Conservation (phyloP, 2,797 vertebrate species). For the Orestias chungarensis region DNA sequence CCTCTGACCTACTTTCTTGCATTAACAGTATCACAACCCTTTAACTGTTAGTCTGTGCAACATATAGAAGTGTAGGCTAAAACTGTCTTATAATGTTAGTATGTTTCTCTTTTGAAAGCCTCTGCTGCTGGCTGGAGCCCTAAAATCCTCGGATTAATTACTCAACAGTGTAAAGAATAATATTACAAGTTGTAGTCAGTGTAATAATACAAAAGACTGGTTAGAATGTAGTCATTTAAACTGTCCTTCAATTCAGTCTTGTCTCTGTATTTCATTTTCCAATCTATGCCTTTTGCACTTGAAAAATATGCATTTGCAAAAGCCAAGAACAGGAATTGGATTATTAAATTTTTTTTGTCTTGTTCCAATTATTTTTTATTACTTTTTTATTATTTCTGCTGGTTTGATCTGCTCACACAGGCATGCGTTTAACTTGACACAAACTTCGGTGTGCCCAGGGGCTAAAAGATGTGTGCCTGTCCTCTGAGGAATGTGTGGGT, state of each 20-base stretch:
- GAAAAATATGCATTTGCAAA: conserved; percentile 18
- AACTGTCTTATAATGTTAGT: conserved; percentile 40
- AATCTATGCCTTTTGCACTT: background rate
- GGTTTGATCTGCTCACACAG: conserved; percentile 42
- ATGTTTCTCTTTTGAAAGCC: conserved; percentile 49
- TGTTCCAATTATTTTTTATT: background rate
- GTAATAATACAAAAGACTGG: conserved; percentile 15
- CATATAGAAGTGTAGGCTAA: conserved; percentile 38
- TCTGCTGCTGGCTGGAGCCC: conserved; percentile 68
- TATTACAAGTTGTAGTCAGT: conserved; percentile 32
- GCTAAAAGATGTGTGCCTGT: conserved; percentile 71
- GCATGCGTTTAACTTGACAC: conserved; percentile 35
- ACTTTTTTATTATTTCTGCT: no score
- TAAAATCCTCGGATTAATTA: conserved; percentile 76
- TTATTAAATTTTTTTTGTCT: background rate
- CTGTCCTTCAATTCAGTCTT: conserved; percentile 17
- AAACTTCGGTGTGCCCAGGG: conserved; percentile 47
- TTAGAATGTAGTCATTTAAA: conserved; percentile 30
- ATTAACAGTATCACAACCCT: conserved; percentile 31
- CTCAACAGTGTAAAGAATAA: conserved; percentile 73
- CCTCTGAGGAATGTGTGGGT: conserved; percentile 77
- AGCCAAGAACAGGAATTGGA: conserved; percentile 40
- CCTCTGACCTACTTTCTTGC: conserved; percentile 12
- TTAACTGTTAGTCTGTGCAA: conserved; percentile 35
- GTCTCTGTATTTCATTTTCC: conserved; percentile 8